Evolutionary conservation across 1,140 invertebrate species (phyloP).

Genomic region (Drosophila guanche): DNA sequence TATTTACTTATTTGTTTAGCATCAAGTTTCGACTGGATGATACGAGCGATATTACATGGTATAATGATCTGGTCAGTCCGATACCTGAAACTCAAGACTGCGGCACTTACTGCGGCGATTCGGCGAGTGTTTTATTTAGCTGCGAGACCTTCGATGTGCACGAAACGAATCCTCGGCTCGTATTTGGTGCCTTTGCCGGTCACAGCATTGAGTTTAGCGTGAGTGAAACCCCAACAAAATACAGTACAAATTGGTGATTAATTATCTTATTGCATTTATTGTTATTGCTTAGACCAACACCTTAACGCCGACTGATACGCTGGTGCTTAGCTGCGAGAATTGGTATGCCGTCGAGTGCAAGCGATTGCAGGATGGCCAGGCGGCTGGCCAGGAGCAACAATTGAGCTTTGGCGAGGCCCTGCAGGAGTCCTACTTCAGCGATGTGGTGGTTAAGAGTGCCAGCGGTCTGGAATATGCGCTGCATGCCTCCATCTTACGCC

Average conservation of each 20-base stretch:
- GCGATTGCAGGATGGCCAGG: constrained; percentile 84
- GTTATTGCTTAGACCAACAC: constrained; percentile 79
- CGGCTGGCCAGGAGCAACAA: constrained; percentile 79
- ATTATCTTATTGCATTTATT: not conserved
- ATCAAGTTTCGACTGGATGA: constrained; percentile 88
- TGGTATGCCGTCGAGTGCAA: constrained; percentile 88
- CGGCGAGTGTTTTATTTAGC: constrained; percentile 85
- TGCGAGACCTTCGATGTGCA: constrained; percentile 88
- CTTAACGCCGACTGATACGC: constrained; percentile 84
- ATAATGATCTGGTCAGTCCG: constrained; percentile 82
- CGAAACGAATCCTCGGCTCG: constrained; percentile 83
- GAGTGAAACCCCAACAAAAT: constrained; percentile 25
- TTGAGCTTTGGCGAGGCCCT: constrained; percentile 87
- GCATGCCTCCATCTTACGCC: constrained; percentile 86
- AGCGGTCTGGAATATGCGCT: constrained; percentile 84
- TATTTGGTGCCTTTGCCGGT: constrained; percentile 87
- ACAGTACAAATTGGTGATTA: no score
- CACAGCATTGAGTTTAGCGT: constrained; percentile 88
- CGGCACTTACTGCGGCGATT: constrained; percentile 70
- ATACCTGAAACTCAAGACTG: constrained; percentile 85
- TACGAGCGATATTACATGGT: constrained; percentile 87
- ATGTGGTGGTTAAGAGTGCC: constrained; percentile 85
- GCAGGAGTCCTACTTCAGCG: constrained; percentile 87
- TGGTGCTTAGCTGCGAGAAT: constrained; percentile 86
- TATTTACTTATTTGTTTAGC: constrained; percentile 66